A percentile compares a stretch with the other conserved stretches of the same genome.
Evolutionary conservation across 2,888 invertebrate genomes (phyloP).

Genomic region (Brachypalpus laphriformis): DNA sequence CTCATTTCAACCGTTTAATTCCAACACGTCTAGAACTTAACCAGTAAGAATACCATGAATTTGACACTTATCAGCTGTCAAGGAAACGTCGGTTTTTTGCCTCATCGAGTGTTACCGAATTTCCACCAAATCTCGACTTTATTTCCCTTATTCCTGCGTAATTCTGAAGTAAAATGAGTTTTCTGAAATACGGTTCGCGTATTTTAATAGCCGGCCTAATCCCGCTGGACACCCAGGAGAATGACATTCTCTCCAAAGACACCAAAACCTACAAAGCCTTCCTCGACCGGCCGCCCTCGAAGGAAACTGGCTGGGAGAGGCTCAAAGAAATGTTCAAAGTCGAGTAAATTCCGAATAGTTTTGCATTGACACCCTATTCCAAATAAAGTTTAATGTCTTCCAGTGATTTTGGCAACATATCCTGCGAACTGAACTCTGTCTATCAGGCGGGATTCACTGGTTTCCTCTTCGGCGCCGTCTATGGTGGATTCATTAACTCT

Average conservation of each 20-base stretch:
- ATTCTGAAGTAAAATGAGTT: slow-evolving; percentile 75
- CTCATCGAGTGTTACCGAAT: neutral
- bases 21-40: neutral
- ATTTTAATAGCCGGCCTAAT: slow-evolving; percentile 78
- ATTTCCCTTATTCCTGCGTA: slow-evolving; percentile 9
- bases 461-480: slow-evolving; percentile 85
- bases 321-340: slow-evolving; percentile 80
- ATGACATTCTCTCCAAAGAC: slow-evolving; percentile 77
- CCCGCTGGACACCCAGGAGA: slow-evolving; percentile 59
- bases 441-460: slow-evolving; percentile 86
- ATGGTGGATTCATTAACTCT: slow-evolving; percentile 87
- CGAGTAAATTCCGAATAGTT: slow-evolving; percentile 77
- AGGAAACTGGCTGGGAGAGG: slow-evolving; percentile 81
- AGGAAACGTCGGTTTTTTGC: neutral
- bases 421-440: slow-evolving; percentile 86
- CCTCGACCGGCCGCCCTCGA: slow-evolving; percentile 73
- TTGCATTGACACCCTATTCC: neutral
- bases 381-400: slow-evolving; percentile 71
- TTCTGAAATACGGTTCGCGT: slow-evolving; percentile 75
- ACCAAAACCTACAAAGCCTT: slow-evolving; percentile 79
- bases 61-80: slow-evolving; percentile 44
- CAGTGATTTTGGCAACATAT: slow-evolving; percentile 87
- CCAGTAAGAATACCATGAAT: neutral
- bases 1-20: neutral
- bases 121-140: slow-evolving; percentile 6